A percentile compares a stretch with the other conserved stretches of the same genome.
These are phyloP conservation scores for Saturnia japonica DNA, from an alignment of 2,888 invertebrate species.

Conservation along the genomic window DNA sequence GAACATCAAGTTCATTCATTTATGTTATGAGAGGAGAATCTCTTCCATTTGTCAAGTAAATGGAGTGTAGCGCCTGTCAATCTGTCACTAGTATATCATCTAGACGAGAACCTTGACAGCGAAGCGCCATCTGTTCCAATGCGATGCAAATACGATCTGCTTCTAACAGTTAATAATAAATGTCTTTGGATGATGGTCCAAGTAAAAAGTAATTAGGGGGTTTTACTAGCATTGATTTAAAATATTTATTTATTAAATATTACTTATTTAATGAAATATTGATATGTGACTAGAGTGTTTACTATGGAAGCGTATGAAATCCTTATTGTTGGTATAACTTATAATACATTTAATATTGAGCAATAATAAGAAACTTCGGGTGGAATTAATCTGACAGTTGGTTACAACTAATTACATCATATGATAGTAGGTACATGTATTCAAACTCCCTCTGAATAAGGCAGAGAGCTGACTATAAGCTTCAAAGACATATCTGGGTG, in stretches of 20 bases:
- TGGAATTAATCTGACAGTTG: too few species aligned
- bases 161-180: slow-evolving; percentile 51
- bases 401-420: too few species aligned
- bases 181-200: slow-evolving; percentile 28
- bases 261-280: too few species aligned
- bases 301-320: too few species aligned
- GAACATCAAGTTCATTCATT: background rate
- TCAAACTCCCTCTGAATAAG: too few species aligned
- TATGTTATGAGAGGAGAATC: background rate
- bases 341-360: too few species aligned
- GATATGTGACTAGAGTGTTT: too few species aligned
- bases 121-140: background rate
- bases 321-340: too few species aligned
- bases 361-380: too few species aligned
- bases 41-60: background rate
- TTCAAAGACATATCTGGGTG: too few species aligned
- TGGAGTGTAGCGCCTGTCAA: background rate
- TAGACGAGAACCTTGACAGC: background rate
- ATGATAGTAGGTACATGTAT: too few species aligned
- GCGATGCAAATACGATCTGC: slow-evolving; percentile 32
- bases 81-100: background rate
- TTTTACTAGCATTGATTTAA: background rate
- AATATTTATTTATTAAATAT: background rate
- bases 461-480: too few species aligned
- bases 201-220: slow-evolving; percentile 25